These are phyloP conservation scores for Apodemus speciosus DNA, from an alignment of 2,113 vertebrate genomes.

Conservation along the genomic window DNA sequence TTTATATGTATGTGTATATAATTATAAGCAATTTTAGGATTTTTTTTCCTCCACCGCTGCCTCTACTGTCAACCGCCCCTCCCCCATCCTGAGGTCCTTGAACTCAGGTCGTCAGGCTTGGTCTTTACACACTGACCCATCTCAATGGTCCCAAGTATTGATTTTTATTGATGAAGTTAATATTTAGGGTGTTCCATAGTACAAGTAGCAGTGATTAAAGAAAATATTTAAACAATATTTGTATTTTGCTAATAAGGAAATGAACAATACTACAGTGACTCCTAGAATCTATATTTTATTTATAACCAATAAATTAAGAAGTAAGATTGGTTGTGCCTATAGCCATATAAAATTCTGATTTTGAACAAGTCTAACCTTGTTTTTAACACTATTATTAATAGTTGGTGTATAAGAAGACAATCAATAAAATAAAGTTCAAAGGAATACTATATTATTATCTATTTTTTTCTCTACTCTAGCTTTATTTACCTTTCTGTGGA, in stretches of 20 bases:
- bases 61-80: background rate
- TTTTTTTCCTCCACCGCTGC: background rate
- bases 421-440: background rate
- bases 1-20: background rate
- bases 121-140: background rate
- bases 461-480: background rate
- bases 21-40: background rate
- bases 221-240: background rate
- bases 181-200: background rate
- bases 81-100: background rate
- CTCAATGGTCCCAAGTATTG: background rate
- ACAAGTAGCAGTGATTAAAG: background rate
- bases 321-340: background rate
- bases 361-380: background rate
- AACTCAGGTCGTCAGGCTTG: background rate
- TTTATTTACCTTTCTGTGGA: background rate
- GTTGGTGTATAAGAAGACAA: background rate
- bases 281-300: background rate
- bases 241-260: background rate
- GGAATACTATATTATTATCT: background rate
- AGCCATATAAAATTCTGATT: background rate
- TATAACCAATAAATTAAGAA: background rate
- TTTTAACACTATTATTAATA: background rate
- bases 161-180: background rate
- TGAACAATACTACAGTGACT: background rate